A percentile compares a stretch with the other conserved stretches of the same genome.
Evolutionary conservation across 2,113 vertebrate species (phyloP).

Genomic region (Aegypius monachus): DNA sequence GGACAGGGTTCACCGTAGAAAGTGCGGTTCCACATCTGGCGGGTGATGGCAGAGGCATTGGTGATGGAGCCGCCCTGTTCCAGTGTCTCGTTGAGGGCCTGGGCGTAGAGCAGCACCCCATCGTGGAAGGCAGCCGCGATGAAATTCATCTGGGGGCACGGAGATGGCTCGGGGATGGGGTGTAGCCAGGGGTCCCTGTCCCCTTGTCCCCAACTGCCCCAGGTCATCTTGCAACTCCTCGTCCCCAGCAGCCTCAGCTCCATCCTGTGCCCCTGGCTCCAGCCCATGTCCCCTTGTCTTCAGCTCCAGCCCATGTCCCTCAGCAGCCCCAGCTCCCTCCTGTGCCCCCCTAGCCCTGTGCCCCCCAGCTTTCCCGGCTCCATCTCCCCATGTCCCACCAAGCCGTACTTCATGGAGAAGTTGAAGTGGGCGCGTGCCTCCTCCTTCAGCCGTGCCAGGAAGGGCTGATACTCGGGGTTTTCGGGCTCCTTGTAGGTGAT

Average conservation of each 20-base stretch:
- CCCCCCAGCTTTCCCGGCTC: not conserved
- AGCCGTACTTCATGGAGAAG: slow-evolving; percentile 82
- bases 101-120: slow-evolving; percentile 72
- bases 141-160: slow-evolving; percentile 65
- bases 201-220: not conserved
- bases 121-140: slow-evolving; percentile 77
- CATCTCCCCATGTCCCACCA: slow-evolving; percentile 71
- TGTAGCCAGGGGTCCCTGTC: accelerated
- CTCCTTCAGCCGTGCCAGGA: slow-evolving; percentile 76
- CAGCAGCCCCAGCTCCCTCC: not conserved
- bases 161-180: not conserved
- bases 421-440: slow-evolving; percentile 80
- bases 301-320: not conserved
- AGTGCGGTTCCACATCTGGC: slow-evolving; percentile 76
- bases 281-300: not conserved
- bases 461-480: slow-evolving; percentile 82
- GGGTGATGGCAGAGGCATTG: slow-evolving; percentile 58
- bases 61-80: slow-evolving; percentile 47
- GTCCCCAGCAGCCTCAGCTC: not conserved
- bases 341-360: not conserved
- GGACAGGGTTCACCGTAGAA: slow-evolving; percentile 64
- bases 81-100: slow-evolving; percentile 72
- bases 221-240: not conserved
- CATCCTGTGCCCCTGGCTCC: not conserved
- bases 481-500: slow-evolving; percentile 88